A percentile compares a stretch with the other conserved stretches of the same genome.
phyloP scores from a whole-genome alignment of 1,140 invertebrate genomes.

The Drosophila kohkoa region DNA sequence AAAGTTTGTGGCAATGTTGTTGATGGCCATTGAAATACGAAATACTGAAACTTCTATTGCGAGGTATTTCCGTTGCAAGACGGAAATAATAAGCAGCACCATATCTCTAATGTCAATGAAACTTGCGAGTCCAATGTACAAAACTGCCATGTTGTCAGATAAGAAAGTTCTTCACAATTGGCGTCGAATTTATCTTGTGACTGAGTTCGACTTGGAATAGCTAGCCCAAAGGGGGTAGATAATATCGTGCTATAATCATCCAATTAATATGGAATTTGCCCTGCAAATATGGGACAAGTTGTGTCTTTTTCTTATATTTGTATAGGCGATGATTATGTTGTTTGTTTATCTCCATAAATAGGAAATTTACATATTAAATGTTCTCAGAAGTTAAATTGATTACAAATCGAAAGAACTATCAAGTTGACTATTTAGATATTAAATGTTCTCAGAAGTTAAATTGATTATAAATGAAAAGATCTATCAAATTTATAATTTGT shows the following conservation, averaged over 20 bases:
- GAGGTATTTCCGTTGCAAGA: neutral
- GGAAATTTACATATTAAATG: no score
- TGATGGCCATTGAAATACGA: neutral
- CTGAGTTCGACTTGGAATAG: neutral
- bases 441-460: no score
- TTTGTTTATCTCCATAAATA: no score
- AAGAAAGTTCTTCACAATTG: neutral
- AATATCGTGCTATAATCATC: neutral
- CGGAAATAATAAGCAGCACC: neutral
- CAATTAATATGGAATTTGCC: neutral
- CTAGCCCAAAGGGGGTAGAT: neutral
- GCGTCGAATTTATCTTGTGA: neutral
- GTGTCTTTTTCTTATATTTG: neutral
- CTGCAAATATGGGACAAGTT: neutral
- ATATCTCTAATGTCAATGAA: slow-evolving; percentile 9
- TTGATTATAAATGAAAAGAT: no score
- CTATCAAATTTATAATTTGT: no score
- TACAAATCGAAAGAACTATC: no score
- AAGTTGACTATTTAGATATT: no score
- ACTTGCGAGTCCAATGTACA: slow-evolving; percentile 5
- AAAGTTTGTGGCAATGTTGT: neutral
- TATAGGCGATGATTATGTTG: no score
- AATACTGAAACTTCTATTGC: neutral
- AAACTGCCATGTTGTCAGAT: neutral
- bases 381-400: no score